Conservation (phyloP, 2,113 vertebrate genomes). For the Centropus unirufus region DNA sequence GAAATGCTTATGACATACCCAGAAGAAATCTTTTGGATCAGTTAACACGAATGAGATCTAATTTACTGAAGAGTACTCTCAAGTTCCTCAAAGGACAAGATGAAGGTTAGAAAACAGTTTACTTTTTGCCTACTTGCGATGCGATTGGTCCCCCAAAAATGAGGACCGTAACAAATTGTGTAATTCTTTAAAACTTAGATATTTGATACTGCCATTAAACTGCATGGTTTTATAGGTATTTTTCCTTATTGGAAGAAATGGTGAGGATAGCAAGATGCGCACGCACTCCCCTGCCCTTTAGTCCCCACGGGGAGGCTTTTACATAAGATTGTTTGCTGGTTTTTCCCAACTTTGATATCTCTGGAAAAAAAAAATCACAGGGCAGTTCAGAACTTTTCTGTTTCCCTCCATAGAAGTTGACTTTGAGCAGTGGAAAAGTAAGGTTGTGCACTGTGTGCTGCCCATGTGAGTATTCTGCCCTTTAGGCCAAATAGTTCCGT, state of each 20-base stretch:
- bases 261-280: neutral
- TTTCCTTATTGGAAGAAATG: neutral
- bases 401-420: neutral
- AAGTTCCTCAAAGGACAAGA: conserved; percentile 90
- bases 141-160: neutral
- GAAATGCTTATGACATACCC: conserved; percentile 96
- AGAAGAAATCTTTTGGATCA: conserved; percentile 95
- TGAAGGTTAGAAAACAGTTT: conserved; percentile 81
- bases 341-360: neutral
- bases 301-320: neutral
- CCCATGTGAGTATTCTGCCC: neutral
- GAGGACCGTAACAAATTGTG: neutral
- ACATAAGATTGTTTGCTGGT: neutral
- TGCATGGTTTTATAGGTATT: neutral
- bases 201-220: neutral
- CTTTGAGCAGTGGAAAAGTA: neutral
- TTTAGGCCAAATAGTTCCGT: neutral
- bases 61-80: conserved; percentile 89
- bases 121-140: neutral
- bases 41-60: conserved; percentile 95
- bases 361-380: neutral
- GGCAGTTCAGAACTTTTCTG: neutral
- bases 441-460: neutral
- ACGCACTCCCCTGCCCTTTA: neutral
- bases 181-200: neutral